Evolutionary conservation across 1,140 invertebrate species (phyloP).

Genomic region (Epicauta chinensis): DNA sequence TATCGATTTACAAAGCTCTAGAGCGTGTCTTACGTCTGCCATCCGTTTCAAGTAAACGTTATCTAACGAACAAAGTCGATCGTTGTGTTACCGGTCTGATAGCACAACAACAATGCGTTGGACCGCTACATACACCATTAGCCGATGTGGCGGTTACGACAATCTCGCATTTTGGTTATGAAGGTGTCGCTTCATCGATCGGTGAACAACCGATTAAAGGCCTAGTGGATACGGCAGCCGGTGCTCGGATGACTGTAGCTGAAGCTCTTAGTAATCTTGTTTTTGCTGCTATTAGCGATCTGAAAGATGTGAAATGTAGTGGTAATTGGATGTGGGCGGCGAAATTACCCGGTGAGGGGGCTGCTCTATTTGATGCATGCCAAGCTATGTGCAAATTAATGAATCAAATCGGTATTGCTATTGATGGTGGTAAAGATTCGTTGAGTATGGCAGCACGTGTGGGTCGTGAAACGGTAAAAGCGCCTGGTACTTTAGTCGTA

Average conservation of each 20-base stretch:
- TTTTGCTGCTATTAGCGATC: conserved; percentile 77
- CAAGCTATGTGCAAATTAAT: conserved; percentile 82
- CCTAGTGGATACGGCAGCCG: conserved; percentile 69
- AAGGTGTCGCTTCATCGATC: conserved; percentile 88
- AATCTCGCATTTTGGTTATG: conserved; percentile 62
- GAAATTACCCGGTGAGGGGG: conserved; percentile 87
- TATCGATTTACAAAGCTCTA: conserved; percentile 60
- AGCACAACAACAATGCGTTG: conserved; percentile 96
- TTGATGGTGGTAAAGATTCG: conserved; percentile 98
- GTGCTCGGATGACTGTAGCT: conserved; percentile 88
- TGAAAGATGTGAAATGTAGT: conserved; percentile 92
- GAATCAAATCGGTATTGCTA: conserved; percentile 79
- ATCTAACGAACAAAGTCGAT: conserved; percentile 93
- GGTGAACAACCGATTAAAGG: conserved; percentile 97
- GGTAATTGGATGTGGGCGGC: conserved; percentile 99
- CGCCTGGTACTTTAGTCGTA: conserved; percentile 89
- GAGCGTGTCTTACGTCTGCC: conserved; percentile 80
- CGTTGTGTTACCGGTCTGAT: conserved; percentile 93
- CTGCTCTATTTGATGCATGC: conserved; percentile 79
- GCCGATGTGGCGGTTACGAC: conserved; percentile 93
- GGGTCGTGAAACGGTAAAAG: conserved; percentile 65
- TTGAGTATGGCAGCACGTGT: conserved; percentile 94
- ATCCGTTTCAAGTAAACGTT: conserved; percentile 91
- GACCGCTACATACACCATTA: conserved; percentile 89
- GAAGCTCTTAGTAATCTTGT: conserved; percentile 95